Conservation (phyloP, 2,113 vertebrate genomes). For the Garra rufa region DNA sequence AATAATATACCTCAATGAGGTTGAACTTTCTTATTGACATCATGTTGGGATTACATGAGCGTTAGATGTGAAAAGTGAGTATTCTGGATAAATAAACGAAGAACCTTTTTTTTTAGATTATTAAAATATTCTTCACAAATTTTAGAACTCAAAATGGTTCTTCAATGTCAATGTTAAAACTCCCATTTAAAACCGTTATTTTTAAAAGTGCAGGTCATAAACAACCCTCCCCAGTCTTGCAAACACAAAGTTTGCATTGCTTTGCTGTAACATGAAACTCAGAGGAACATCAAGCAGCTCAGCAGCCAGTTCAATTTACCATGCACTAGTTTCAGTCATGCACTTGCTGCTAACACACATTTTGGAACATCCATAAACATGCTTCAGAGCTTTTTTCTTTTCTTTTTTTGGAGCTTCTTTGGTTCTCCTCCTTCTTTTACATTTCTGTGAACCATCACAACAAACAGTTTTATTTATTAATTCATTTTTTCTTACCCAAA, state of each 20-base stretch:
- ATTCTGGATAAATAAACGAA: no score
- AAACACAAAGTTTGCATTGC: background rate
- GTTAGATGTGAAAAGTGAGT: background rate
- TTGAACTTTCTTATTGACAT: background rate
- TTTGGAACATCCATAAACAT: background rate
- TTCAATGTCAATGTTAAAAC: background rate
- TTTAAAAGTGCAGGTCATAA: background rate
- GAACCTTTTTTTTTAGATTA: no score
- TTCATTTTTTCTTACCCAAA: background rate
- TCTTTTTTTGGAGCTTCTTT: background rate
- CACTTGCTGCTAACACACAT: no score
- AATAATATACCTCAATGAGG: background rate
- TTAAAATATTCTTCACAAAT: no score
- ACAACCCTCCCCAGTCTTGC: background rate
- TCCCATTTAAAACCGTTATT: background rate
- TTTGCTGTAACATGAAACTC: background rate
- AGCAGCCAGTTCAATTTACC: background rate
- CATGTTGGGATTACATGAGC: background rate
- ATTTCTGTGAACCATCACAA: slow-evolving; percentile 5
- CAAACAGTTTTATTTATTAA: background rate
- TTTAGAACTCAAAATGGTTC: background rate
- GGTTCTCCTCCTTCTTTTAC: background rate
- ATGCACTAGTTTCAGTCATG: background rate
- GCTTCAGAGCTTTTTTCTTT: background rate
- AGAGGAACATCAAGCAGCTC: background rate